A percentile compares a stretch with the other conserved stretches of the same genome.
phyloP scores from a whole-genome alignment of 2,113 vertebrate genomes.

The Micronisus gabar region DNA sequence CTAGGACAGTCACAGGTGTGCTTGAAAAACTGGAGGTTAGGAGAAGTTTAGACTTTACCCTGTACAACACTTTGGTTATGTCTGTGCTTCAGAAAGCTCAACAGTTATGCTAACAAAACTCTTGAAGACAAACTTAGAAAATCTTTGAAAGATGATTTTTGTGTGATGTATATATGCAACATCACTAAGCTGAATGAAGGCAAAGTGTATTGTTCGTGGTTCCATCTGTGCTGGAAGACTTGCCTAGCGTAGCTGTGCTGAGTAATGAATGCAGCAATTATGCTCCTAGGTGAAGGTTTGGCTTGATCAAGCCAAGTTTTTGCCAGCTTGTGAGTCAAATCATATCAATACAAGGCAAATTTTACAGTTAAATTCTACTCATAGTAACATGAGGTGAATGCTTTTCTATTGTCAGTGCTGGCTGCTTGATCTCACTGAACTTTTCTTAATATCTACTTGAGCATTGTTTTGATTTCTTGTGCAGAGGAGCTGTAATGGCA shows the following conservation, averaged over 20 bases:
- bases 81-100: not conserved
- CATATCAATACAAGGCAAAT: not conserved
- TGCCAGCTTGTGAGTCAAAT: not conserved
- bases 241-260: not conserved
- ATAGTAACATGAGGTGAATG: not conserved
- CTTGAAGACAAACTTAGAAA: not conserved
- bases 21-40: not conserved
- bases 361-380: not conserved
- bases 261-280: not conserved
- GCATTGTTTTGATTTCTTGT: accelerated
- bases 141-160: not conserved
- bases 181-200: not conserved
- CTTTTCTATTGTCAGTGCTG: not conserved
- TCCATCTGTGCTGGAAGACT: not conserved
- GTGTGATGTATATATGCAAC: not conserved
- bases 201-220: not conserved
- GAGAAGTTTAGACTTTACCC: not conserved
- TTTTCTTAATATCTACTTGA: not conserved
- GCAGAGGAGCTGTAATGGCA: not conserved
- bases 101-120: not conserved
- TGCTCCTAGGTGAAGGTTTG: not conserved
- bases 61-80: not conserved
- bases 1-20: not conserved
- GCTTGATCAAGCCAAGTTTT: not conserved
- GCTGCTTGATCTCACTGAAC: not conserved